These are phyloP conservation scores for Schizopygopsis pylzovi DNA, from an alignment of 2,797 vertebrate species.

Conservation along the genomic window DNA sequence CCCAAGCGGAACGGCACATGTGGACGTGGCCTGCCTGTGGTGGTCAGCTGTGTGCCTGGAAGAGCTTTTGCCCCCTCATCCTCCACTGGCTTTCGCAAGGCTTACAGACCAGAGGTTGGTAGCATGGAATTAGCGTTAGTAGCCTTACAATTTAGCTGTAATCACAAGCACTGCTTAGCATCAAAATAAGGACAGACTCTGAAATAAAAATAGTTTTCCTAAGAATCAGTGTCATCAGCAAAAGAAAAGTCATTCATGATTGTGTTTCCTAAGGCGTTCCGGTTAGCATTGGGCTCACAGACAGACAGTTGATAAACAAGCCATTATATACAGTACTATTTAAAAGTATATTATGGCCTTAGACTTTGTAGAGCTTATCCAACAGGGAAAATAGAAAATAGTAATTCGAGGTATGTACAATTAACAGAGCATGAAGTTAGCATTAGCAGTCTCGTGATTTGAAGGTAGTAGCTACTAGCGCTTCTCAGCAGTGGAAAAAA, in stretches of 20 bases:
- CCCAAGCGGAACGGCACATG: constrained; percentile 81
- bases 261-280: neutral
- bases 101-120: constrained; percentile 90
- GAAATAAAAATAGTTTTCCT: neutral
- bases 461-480: neutral
- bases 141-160: neutral
- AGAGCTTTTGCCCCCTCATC: constrained; percentile 86
- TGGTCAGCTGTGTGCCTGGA: constrained; percentile 91
- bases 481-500: neutral
- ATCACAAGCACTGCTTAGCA: neutral
- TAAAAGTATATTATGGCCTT: neutral
- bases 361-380: neutral
- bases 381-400: neutral
- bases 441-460: neutral
- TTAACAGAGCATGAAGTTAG: neutral
- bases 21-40: constrained; percentile 82
- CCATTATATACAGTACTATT: neutral
- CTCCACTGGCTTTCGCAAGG: constrained; percentile 86
- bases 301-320: neutral
- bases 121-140: neutral
- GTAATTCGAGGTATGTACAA: neutral
- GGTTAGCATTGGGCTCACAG: neutral
- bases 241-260: neutral
- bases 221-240: neutral
- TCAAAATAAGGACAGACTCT: neutral